A percentile compares a stretch with the other conserved stretches of the same genome.
Conservation (phyloP, 2,113 vertebrate species). For the Turnix velox region DNA sequence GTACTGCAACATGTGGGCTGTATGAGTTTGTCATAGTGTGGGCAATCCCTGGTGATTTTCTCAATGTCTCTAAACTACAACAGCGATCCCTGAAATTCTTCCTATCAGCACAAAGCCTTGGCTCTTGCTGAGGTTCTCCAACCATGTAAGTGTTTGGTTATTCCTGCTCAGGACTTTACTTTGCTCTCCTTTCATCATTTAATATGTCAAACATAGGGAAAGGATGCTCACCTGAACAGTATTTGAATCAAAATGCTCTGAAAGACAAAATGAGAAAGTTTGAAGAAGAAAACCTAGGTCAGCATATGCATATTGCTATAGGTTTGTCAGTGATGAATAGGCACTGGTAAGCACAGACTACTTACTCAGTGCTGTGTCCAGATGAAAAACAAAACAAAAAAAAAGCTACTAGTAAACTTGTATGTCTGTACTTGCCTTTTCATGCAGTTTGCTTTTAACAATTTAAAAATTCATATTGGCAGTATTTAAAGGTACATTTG, state of each 20-base stretch:
- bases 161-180: neutral
- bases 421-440: neutral
- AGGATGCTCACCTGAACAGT: neutral
- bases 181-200: neutral
- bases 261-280: neutral
- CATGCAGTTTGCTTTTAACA: neutral
- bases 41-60: neutral
- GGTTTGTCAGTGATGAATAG: neutral
- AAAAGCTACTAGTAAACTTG: too few species aligned
- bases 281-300: neutral
- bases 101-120: neutral
- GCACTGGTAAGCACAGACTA: neutral
- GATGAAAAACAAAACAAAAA: neutral
- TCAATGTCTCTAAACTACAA: neutral
- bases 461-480: neutral
- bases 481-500: neutral
- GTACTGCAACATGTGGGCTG: rapidly evolving
- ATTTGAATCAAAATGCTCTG: neutral
- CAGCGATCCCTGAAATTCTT: rapidly evolving
- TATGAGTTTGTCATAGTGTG: neutral
- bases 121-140: neutral
- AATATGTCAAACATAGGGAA: neutral
- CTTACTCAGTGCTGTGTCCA: neutral
- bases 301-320: neutral
- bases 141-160: neutral